These are phyloP conservation scores for Porphyrio hochstetteri DNA, from an alignment of 2,113 vertebrate genomes.

Conservation along the genomic window DNA sequence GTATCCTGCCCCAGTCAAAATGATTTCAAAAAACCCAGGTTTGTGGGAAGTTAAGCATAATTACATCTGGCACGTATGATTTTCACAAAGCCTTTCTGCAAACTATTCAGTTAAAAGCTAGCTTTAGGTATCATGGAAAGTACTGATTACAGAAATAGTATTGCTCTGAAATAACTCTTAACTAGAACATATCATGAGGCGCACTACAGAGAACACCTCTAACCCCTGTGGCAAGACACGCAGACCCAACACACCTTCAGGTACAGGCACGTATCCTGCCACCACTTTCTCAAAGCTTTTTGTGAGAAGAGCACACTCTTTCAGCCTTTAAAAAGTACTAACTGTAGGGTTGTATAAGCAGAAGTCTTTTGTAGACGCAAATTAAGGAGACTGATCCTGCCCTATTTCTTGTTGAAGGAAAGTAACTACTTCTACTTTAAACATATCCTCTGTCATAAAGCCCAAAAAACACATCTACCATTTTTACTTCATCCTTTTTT, in stretches of 20 bases:
- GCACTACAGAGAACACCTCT: not conserved
- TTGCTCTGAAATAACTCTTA: not conserved
- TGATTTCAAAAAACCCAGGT: not conserved
- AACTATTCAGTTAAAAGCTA: not conserved
- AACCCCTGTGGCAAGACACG: not conserved
- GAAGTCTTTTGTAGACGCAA: not conserved
- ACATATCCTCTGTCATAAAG: not conserved
- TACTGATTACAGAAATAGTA: not conserved
- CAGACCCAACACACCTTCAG: not conserved
- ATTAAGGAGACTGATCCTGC: not conserved
- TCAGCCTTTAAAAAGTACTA: not conserved
- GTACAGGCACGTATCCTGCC: rapidly evolving
- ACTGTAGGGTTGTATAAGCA: not conserved
- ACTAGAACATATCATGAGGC: not conserved
- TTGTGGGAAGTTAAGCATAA: not conserved
- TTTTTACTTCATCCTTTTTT: not conserved
- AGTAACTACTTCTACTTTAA: not conserved
- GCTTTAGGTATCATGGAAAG: not conserved
- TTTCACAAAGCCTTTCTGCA: not conserved
- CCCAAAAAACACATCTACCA: not conserved
- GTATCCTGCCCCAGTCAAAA: not conserved
- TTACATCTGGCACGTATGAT: rapidly evolving
- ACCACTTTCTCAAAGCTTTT: not conserved
- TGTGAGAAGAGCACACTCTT: not conserved
- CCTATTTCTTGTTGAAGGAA: not conserved